Base-by-base conservation (phyloP, 2,797 vertebrate species). In the Sebastes iracundus region DNA sequence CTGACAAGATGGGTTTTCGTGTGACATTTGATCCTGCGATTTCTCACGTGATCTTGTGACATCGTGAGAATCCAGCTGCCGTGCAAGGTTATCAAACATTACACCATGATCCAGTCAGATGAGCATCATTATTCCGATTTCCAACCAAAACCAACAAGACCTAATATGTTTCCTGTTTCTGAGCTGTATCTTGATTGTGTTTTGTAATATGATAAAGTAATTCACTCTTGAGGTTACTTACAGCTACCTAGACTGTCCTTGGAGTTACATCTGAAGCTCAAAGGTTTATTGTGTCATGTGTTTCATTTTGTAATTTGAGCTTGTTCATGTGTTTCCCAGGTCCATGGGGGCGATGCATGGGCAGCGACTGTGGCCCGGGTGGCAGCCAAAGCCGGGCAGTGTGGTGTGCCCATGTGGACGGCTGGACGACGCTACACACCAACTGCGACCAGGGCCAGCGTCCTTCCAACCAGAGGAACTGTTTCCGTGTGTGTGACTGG, bases 321-420 rank as follows among this genome's bases (percentile, higher is more conserved):
- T 16, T 82, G 22, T 90, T 56, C 64, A 4, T 82, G 61, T 85
- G 55, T 81, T 71, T 91, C 72, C 25, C 91, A 99, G 99, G 99
- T 94, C 97, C 97, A 0, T 99, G 99, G 99, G 98, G 99, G 25
- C 94, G 98, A 72, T 99, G 99, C 89, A 99, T 99, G 98, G 98
- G 98, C 87, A 98, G 97, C 3, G 97, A 98, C n/a, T 99, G 99
- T 0, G 99, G 99, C 2, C 97, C 97, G 0, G 99, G 98, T 2
- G 99, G 99, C 75, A 97, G 97, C 92, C 98, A 99, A 79, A 99
- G 97, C 5, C 95, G 99, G 63, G 97, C 97, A 0, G 98, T 99
- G 73, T 99, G 98, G 99, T 99, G 99, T 0, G 97, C 98, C 79
- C 99, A 99, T 0, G 96, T 96, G 80, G 98, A 99, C 14, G 98